Evolutionary conservation across 2,888 invertebrate species (phyloP).

Genomic region (Mesodorylaimus sp.): DNA sequence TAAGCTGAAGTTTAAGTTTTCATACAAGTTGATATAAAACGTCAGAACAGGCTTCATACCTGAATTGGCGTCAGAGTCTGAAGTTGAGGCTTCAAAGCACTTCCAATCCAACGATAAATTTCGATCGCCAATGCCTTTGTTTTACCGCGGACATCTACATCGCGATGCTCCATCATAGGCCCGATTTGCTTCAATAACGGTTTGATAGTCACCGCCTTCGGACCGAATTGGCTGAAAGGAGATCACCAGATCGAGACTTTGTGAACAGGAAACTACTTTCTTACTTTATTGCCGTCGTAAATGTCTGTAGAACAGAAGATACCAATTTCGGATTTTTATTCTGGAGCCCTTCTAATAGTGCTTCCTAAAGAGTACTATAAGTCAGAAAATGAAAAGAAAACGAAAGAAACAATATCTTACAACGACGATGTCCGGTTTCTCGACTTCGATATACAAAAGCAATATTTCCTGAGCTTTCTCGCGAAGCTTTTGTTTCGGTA

Average conservation of each 20-base stretch:
- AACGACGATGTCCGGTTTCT: slow-evolving; percentile 68
- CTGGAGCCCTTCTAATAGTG: slow-evolving; percentile 74
- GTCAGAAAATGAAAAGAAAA: neutral
- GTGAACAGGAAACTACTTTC: too few relatives aligned
- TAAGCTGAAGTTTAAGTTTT: slow-evolving; percentile 44
- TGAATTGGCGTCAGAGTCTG: slow-evolving; percentile 69
- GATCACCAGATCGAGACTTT: too few relatives aligned
- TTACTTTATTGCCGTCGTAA: slow-evolving; percentile 52
- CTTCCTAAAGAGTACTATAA: slow-evolving; percentile 41
- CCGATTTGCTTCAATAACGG: slow-evolving; percentile 70
- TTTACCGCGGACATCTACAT: slow-evolving; percentile 73
- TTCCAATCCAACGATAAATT: slow-evolving; percentile 69
- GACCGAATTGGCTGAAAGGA: slow-evolving; percentile 56
- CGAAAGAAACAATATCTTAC: slow-evolving; percentile 7
- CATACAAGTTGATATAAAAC: too few relatives aligned
- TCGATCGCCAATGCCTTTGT: slow-evolving; percentile 75
- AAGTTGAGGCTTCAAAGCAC: slow-evolving; percentile 62
- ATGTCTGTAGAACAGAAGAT: slow-evolving; percentile 55
- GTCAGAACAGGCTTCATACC: slow-evolving; percentile 22
- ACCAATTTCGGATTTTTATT: slow-evolving; percentile 92
- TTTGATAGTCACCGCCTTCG: slow-evolving; percentile 70
- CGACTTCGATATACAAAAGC: slow-evolving; percentile 84
- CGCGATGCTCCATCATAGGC: slow-evolving; percentile 64
- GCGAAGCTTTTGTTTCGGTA: slow-evolving; percentile 71
- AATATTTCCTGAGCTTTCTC: slow-evolving; percentile 72